These are phyloP conservation scores for Sebastes dallii DNA, from an alignment of 2,797 vertebrate species.

Conservation along the genomic window DNA sequence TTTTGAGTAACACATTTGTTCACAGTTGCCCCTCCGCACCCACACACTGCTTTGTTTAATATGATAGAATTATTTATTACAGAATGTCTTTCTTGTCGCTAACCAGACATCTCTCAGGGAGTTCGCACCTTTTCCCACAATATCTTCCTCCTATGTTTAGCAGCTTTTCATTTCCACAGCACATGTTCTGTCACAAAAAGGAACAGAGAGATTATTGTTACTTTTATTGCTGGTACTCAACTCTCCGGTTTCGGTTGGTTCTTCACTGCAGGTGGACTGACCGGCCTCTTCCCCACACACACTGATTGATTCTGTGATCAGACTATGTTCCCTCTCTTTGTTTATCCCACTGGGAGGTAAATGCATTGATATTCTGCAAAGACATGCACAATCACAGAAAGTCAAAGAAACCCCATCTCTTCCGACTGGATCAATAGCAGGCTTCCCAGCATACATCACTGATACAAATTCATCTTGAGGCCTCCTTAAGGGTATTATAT, in stretches of 20 bases:
- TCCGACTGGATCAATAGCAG: background rate
- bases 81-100: conserved; percentile 29
- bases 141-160: conserved; percentile 46
- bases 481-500: background rate
- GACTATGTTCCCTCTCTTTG: background rate
- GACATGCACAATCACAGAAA: background rate
- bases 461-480: background rate
- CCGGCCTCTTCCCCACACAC: background rate
- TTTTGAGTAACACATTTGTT: conserved; percentile 70
- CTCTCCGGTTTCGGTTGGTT: background rate
- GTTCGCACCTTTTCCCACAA: conserved; percentile 46
- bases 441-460: background rate
- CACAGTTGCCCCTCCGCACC: conserved; percentile 57
- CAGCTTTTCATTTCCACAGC: conserved; percentile 51
- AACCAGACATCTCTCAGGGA: conserved; percentile 25
- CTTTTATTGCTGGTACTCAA: background rate
- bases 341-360: conserved; percentile 7
- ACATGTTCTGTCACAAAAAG: conserved; percentile 38
- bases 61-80: conserved; percentile 32
- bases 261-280: background rate
- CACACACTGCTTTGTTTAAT: conserved; percentile 46
- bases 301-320: background rate
- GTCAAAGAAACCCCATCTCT: background rate
- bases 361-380: conserved; percentile 18
- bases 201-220: background rate